phyloP scores from a whole-genome alignment of 2,888 invertebrate genomes.

The Odontocolon sp. region DNA sequence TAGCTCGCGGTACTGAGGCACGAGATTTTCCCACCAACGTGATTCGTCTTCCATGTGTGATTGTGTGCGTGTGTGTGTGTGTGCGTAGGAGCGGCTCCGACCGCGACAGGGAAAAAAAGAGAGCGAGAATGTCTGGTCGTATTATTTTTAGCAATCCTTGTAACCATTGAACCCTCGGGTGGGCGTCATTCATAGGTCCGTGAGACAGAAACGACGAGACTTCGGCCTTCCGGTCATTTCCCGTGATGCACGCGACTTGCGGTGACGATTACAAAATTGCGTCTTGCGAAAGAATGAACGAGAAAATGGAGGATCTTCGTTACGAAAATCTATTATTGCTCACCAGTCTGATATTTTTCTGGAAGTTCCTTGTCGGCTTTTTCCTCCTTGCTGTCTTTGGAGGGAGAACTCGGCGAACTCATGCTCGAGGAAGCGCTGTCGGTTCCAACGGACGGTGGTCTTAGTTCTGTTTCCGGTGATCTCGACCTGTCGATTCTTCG shows the following conservation, averaged over 20 bases:
- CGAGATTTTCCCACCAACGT: too few species aligned
- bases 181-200: constrained; percentile 63
- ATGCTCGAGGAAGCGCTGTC: constrained; percentile 78
- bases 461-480: constrained; percentile 74
- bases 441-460: constrained; percentile 74
- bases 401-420: constrained; percentile 78
- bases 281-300: constrained; percentile 5
- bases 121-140: constrained; percentile 36
- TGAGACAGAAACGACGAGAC: constrained; percentile 25
- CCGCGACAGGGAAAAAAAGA: background rate
- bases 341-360: constrained; percentile 77
- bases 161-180: constrained; percentile 62
- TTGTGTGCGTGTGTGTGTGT: too few species aligned
- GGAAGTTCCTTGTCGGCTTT: constrained; percentile 78
- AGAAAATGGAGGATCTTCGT: constrained; percentile 33
- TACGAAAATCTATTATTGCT: constrained; percentile 43
- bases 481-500: constrained; percentile 69
- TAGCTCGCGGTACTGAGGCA: too few species aligned
- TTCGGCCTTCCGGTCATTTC: constrained; percentile 41
- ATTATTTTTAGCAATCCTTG: constrained; percentile 63
- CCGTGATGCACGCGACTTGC: too few species aligned
- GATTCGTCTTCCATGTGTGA: background rate
- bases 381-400: constrained; percentile 78
- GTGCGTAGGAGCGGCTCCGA: background rate
- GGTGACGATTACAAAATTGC: too few species aligned